Evolutionary conservation across 2,113 vertebrate genomes (phyloP), one percentile per base, ranked within the genome.

Genomic region (Platysteira castanea): DNA sequence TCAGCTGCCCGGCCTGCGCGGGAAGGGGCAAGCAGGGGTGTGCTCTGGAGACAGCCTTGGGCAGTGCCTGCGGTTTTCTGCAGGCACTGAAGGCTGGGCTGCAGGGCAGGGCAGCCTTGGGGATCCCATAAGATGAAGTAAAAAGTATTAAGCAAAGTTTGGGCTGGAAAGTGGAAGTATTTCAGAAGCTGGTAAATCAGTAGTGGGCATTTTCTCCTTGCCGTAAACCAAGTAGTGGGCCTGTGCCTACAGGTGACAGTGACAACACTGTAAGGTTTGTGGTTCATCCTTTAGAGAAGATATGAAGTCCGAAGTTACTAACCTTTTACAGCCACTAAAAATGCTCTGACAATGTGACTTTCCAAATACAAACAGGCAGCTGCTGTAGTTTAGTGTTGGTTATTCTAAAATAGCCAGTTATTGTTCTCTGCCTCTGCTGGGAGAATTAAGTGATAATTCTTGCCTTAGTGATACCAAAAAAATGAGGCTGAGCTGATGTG

Each of bases 401-500:
- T 90, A 59, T 67, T 70, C 52, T 82, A 44, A 70, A 67, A 57
- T 75, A 65, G 39, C 54, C 42, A 56, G 27, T 77, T 63, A 16
- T 33, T 54, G 24, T 70, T 63, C 42, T 77, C 8, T 70, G 31
- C 49, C 31, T 69, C 41, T 87, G 27, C 64, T 87, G 37, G 65
- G 31, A 84, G 52, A 69, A 93, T 88, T 52, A 70, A 61, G 42
- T 67, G 13, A n/a, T 57, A 70, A 33, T 88, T 95, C 39, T 77
- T 67, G 70, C 20, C 10, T 63, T 76, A 85, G 11, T 56, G 15
- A 52, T 91, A 89, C 35, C 49, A 31, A 64, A 61, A 73, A 91
- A 60, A 33, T 22, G 31, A 78, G 65, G 24, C n/a, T 50, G 44
- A 92, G 47, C 35, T 89, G 85, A 27, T 5, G 7, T 27, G 26